Base-by-base conservation (phyloP, 2,797 vertebrate genomes). In the Pyrocephalus nanus region DNA sequence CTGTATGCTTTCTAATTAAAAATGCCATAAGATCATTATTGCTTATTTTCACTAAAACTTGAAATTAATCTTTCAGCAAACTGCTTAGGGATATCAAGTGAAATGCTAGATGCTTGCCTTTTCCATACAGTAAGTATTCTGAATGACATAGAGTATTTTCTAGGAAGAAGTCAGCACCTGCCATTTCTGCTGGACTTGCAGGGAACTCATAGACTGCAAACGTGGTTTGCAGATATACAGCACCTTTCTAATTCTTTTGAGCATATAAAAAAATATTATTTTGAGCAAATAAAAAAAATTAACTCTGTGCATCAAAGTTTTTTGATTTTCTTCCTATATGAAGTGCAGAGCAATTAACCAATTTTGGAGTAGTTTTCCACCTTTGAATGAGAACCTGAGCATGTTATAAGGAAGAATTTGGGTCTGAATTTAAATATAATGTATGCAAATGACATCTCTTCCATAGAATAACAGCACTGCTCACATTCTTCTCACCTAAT, bases 1-100 rank as follows among this genome's bases (percentile, higher is more conserved):
- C 30, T 81, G n/a, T 62, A 14, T 26, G 47, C 86, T 94, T 96
- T 91, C 77, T 81, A 91, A 66, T 96, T 95, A 93, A 92, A 92
- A 85, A 32, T 16, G 26, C 11, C 29, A 40, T 78, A 61, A 85
- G n/a, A 71, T 75, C 14, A 55, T 85, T 93, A 62, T 18, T 5
- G 11, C 32, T 92, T 82, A 62, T 83, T 88, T 94, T 55, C 85
- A 71, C 78, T 77, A 93, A 94, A 93, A 91, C 13, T 80, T 61
- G 73, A 96, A 97, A 94, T 89, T 78, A 93, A 62, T 74, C 48
- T 93, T 80, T 22, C 43, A 64, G 26, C 12, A 85, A 90, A 74
- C 27, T 43, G 25, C 25, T 54, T 82, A 60, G 55, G 65, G 62
- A 71, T 13, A 34, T 48, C 25, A 54, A 67, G 40, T 34, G 26